phyloP scores from a whole-genome alignment of 2,113 vertebrate genomes.

The Isichthys henryi region DNA sequence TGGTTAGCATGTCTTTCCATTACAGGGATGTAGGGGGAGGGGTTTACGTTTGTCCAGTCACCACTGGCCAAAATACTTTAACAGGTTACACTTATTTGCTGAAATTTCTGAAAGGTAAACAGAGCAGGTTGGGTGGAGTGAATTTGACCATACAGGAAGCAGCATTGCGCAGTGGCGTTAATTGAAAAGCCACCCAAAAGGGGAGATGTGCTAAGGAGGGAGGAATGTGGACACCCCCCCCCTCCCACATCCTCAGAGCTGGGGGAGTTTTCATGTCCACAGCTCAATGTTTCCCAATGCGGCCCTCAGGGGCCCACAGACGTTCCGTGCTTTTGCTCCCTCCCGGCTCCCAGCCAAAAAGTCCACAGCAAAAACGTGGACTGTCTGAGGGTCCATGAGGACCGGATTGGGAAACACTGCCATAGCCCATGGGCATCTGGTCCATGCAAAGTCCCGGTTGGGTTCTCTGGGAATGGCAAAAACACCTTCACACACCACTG shows the following conservation, averaged over 20 bases:
- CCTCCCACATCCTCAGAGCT: neutral
- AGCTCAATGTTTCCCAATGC: neutral
- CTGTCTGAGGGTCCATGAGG: neutral
- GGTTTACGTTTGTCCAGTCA: neutral
- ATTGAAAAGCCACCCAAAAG: neutral
- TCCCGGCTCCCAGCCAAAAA: neutral
- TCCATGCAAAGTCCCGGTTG: neutral
- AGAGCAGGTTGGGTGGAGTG: neutral
- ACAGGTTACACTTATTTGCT: neutral
- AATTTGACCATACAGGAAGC: neutral
- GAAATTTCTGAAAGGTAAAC: neutral
- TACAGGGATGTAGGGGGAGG: neutral
- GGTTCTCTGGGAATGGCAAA: neutral
- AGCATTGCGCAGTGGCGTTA: neutral
- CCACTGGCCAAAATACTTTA: neutral
- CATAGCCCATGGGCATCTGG: neutral
- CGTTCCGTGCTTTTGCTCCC: neutral
- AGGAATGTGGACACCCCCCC: conserved; percentile 7
- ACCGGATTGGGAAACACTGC: neutral
- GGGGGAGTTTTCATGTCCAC: neutral
- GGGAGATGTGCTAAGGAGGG: neutral
- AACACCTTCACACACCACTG: neutral
- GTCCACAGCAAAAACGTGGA: neutral
- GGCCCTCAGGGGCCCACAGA: neutral
- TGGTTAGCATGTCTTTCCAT: neutral